phyloP scores from a whole-genome alignment of 2,888 invertebrate genomes.

The Sipunculus nudus region DNA sequence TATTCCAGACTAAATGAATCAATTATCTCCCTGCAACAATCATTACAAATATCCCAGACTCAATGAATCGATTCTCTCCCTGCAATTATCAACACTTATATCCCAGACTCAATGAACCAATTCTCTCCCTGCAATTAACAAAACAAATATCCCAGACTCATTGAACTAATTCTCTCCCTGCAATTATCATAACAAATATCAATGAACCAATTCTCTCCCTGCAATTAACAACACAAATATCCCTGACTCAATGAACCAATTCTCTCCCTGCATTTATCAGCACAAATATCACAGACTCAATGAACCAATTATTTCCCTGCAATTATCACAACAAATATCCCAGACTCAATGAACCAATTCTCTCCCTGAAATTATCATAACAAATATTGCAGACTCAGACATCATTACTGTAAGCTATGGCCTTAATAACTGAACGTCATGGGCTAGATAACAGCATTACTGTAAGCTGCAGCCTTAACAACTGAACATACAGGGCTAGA shows the following conservation, averaged over 20 bases:
- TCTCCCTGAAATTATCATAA: conserved; percentile 49
- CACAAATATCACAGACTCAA: background rate
- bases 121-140: conserved; percentile 54
- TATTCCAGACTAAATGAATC: conserved; percentile 40
- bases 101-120: conserved; percentile 41
- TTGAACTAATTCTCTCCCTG: conserved; percentile 61
- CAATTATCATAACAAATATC: conserved; percentile 9
- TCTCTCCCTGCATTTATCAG: too few relatives aligned
- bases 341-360: conserved; percentile 48
- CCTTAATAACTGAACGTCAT: too few relatives aligned
- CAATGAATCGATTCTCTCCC: conserved; percentile 65
- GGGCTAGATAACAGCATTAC: too few relatives aligned
- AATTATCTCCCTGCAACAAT: conserved; percentile 56
- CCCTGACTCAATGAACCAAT: background rate
- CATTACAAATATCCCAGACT: conserved; percentile 44
- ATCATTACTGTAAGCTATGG: too few relatives aligned
- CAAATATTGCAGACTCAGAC: background rate
- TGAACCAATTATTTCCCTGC: too few relatives aligned
- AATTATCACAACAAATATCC: too few relatives aligned
- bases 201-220: conserved; percentile 62
- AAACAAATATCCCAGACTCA: conserved; percentile 2
- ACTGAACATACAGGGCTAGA: too few relatives aligned
- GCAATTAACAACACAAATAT: conserved; percentile 12
- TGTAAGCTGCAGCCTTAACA: too few relatives aligned
- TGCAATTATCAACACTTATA: conserved; percentile 28